These are phyloP conservation scores for Asteroscopus sphinx DNA, from an alignment of 2,888 invertebrate genomes.

Conservation along the genomic window DNA sequence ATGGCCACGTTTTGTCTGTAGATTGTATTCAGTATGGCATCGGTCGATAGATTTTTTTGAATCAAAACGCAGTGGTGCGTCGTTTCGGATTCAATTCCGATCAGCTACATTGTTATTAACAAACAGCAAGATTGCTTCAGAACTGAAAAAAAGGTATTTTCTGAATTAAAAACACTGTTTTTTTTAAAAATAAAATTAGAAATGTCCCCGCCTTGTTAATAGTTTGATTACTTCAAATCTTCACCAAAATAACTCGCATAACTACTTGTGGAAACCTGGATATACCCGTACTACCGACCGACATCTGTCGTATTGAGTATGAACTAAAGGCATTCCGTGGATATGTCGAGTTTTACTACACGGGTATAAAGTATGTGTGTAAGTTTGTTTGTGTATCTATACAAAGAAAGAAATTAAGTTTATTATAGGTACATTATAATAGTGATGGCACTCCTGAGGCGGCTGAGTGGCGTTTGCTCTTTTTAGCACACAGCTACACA, in stretches of 20 bases:
- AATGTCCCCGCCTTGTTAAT: too few relatives aligned
- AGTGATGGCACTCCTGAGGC: too few relatives aligned
- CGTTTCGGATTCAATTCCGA: slow-evolving; percentile 30
- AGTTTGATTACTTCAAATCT: neutral
- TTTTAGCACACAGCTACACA: neutral
- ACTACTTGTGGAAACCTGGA: too few relatives aligned
- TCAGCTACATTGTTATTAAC: neutral
- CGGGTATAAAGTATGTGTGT: slow-evolving; percentile 31
- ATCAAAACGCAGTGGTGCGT: slow-evolving; percentile 1
- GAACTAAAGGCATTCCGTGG: slow-evolving; percentile 23
- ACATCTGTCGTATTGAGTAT: slow-evolving; percentile 28
- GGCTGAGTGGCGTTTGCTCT: too few relatives aligned
- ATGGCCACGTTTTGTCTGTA: slow-evolving; percentile 18
- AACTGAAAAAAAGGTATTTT: too few relatives aligned
- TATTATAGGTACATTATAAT: slow-evolving; percentile 32
- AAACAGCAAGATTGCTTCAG: neutral
- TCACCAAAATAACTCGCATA: neutral
- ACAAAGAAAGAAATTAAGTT: slow-evolving; percentile 20
- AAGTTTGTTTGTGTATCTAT: slow-evolving; percentile 23
- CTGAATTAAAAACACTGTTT: too few relatives aligned
- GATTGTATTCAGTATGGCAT: slow-evolving; percentile 20
- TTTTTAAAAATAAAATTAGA: too few relatives aligned
- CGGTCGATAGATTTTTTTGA: slow-evolving; percentile 13
- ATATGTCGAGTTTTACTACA: slow-evolving; percentile 11
- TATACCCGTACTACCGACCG: slow-evolving; percentile 30